phyloP scores from a whole-genome alignment of 2,888 invertebrate genomes.

The Ophraella communa region DNA sequence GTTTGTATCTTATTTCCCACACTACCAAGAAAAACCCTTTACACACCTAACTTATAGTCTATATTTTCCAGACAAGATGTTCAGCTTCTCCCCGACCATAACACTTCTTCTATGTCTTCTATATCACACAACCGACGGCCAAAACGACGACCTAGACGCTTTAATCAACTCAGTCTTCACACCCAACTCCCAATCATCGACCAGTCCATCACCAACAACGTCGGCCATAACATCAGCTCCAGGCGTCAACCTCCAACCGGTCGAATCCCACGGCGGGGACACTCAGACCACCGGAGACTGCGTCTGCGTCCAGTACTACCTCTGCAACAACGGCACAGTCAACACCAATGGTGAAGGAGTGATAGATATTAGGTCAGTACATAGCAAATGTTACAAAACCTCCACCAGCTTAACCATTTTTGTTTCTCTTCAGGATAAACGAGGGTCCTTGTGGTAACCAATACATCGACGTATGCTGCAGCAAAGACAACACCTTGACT shows the following conservation, averaged over 20 bases:
- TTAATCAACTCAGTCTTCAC: slow-evolving; percentile 31
- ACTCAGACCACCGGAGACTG: slow-evolving; percentile 58
- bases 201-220: neutral
- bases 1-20: too few relatives aligned
- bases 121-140: neutral
- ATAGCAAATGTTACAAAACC: neutral
- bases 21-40: too few relatives aligned
- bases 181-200: neutral
- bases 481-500: slow-evolving; percentile 46
- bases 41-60: neutral
- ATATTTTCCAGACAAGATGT: slow-evolving; percentile 6
- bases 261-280: slow-evolving; percentile 25
- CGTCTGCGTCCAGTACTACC: slow-evolving; percentile 80
- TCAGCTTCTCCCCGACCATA: neutral
- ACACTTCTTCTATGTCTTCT: neutral
- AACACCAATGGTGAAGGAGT: slow-evolving; percentile 75
- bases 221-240: slow-evolving; percentile 1
- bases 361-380: slow-evolving; percentile 74
- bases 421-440: slow-evolving; percentile 44
- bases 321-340: slow-evolving; percentile 72
- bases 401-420: neutral
- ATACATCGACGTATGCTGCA: slow-evolving; percentile 67
- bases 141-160: slow-evolving; percentile 11
- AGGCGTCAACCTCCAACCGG: slow-evolving; percentile 38
- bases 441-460: slow-evolving; percentile 55